These are phyloP conservation scores for Lepus europaeus DNA, from an alignment of 2,113 vertebrate species.

Conservation along the genomic window DNA sequence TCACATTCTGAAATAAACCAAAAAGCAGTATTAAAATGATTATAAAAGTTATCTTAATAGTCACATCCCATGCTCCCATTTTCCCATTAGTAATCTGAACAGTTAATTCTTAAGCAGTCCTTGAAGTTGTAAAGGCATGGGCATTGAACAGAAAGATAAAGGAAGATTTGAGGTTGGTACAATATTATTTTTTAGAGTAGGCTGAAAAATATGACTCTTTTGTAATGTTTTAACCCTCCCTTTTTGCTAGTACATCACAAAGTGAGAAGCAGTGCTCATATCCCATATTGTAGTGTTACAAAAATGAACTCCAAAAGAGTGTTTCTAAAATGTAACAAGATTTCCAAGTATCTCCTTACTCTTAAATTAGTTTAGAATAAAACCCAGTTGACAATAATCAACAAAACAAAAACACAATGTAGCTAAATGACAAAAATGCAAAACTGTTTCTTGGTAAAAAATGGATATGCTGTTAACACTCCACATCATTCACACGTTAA, in stretches of 20 bases:
- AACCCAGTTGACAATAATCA: background rate
- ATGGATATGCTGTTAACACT: background rate
- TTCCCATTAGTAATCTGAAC: background rate
- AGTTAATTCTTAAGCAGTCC: background rate
- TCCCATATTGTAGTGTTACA: background rate
- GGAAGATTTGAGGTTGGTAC: background rate
- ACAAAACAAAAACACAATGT: background rate
- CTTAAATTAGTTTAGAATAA: background rate
- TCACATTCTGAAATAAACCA: slow-evolving; percentile 58
- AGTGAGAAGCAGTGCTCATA: background rate
- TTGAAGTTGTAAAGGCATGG: background rate
- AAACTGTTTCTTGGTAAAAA: background rate
- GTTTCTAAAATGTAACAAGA: background rate
- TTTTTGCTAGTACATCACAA: background rate
- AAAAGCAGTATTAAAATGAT: slow-evolving; percentile 45
- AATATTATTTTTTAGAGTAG: background rate
- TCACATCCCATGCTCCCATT: background rate
- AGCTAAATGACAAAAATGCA: background rate
- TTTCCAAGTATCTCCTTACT: background rate
- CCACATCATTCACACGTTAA: background rate
- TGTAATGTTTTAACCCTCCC: background rate
- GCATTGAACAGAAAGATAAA: background rate
- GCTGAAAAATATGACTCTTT: background rate
- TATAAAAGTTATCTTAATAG: slow-evolving; percentile 27
- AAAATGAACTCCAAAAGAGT: background rate